Conservation (phyloP, 2,888 invertebrate genomes). For the Adineta ricciae region DNA sequence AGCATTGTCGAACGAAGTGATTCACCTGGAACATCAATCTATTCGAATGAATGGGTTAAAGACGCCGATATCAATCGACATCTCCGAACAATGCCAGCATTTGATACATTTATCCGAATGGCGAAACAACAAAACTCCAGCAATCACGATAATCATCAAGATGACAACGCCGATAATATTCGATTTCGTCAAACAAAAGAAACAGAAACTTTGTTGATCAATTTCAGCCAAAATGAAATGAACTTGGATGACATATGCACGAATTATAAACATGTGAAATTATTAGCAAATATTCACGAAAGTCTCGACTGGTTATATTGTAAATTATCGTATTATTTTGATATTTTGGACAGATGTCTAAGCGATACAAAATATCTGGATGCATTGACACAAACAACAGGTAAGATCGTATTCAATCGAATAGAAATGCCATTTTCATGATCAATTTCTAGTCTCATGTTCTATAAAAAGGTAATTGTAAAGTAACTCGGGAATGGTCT, state of each 20-base stretch:
- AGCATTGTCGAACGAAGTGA: slow-evolving; percentile 18
- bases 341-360: slow-evolving; percentile 25
- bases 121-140: neutral
- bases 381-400: neutral
- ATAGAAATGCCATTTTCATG: no score
- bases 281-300: slow-evolving; percentile 32
- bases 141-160: neutral
- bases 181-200: slow-evolving; percentile 26
- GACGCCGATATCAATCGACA: neutral
- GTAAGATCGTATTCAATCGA: neutral
- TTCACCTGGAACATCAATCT: slow-evolving; percentile 4
- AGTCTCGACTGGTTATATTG: slow-evolving; percentile 29
- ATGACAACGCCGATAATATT: slow-evolving; percentile 2
- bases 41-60: slow-evolving; percentile 27
- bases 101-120: slow-evolving; percentile 4
- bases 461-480: no score
- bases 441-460: no score
- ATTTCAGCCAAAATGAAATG: slow-evolving; percentile 27
- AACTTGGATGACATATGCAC: slow-evolving; percentile 30
- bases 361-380: slow-evolving; percentile 24
- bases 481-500: no score
- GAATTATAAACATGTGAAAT: slow-evolving; percentile 29
- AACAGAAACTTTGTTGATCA: slow-evolving; percentile 26
- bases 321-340: slow-evolving; percentile 26
- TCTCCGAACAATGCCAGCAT: slow-evolving; percentile 4